phyloP scores from a whole-genome alignment of 2,888 invertebrate genomes.

The Drosophila incognita region DNA sequence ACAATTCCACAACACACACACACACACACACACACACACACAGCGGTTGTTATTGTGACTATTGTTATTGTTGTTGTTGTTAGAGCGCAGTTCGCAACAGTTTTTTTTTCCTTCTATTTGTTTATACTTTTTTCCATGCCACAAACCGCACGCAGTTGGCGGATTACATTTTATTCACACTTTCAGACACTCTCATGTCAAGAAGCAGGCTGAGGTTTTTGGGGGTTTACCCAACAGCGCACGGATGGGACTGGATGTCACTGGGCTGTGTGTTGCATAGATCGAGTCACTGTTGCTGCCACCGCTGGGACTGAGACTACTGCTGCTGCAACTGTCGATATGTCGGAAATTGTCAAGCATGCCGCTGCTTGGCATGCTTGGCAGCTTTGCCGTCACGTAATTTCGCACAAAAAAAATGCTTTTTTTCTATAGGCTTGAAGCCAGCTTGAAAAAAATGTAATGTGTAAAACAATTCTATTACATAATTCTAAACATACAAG shows the following conservation, averaged over 20 bases:
- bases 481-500: background rate
- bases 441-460: background rate
- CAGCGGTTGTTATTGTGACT: constrained; percentile 49
- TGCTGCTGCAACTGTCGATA: constrained; percentile 63
- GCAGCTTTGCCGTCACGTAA: constrained; percentile 55
- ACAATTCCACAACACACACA: constrained; percentile 50
- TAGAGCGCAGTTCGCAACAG: constrained; percentile 18
- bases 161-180: constrained; percentile 71
- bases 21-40: constrained; percentile 23
- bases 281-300: constrained; percentile 10
- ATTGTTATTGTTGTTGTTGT: constrained; percentile 23
- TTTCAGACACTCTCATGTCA: constrained; percentile 7
- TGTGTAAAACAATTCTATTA: no score
- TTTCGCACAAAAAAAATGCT: constrained; percentile 53
- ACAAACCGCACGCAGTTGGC: constrained; percentile 58
- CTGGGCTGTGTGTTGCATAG: constrained; percentile 6
- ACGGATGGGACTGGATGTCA: background rate
- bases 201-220: background rate
- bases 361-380: constrained; percentile 24
- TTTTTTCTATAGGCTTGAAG: constrained; percentile 28
- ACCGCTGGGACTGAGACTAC: background rate
- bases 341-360: constrained; percentile 76
- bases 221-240: constrained; percentile 1
- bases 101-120: constrained; percentile 29
- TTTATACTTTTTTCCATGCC: constrained; percentile 22